Conservation (phyloP, 2,113 vertebrate genomes). For the Arizona elegans region DNA sequence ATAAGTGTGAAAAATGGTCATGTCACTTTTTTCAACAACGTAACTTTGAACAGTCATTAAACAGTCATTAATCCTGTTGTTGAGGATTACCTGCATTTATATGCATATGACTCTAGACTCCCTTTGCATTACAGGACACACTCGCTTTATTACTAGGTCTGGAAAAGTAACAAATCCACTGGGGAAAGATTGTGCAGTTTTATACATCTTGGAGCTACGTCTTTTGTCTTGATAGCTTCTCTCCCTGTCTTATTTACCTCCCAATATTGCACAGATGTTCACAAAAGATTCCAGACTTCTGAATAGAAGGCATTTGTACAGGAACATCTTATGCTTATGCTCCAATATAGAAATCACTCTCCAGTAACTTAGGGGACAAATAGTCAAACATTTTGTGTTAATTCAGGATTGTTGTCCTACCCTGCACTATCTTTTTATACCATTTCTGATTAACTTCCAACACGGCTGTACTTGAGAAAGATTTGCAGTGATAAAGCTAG, state of each 20-base stretch:
- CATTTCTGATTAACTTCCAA: neutral
- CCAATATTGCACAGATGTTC: neutral
- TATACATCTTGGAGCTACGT: neutral
- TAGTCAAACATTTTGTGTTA: neutral
- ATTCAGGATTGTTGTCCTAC: neutral
- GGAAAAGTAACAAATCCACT: neutral
- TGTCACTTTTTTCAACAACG: neutral
- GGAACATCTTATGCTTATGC: neutral
- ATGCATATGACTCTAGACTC: neutral
- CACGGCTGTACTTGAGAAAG: neutral
- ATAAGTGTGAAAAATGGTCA: neutral
- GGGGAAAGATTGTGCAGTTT: neutral
- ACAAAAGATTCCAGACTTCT: neutral
- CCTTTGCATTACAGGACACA: neutral
- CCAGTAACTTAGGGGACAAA: neutral
- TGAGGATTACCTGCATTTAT: neutral
- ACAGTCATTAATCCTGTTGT: neutral
- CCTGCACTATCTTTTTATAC: neutral
- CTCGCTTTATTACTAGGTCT: neutral
- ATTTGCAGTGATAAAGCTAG: neutral
- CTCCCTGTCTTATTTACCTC: neutral
- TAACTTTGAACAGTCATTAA: neutral
- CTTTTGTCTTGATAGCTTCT: neutral
- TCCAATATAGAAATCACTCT: neutral
- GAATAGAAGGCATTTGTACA: neutral